Evolutionary conservation across 2,888 invertebrate genomes (phyloP).

Genomic region (Eulithis testata): DNA sequence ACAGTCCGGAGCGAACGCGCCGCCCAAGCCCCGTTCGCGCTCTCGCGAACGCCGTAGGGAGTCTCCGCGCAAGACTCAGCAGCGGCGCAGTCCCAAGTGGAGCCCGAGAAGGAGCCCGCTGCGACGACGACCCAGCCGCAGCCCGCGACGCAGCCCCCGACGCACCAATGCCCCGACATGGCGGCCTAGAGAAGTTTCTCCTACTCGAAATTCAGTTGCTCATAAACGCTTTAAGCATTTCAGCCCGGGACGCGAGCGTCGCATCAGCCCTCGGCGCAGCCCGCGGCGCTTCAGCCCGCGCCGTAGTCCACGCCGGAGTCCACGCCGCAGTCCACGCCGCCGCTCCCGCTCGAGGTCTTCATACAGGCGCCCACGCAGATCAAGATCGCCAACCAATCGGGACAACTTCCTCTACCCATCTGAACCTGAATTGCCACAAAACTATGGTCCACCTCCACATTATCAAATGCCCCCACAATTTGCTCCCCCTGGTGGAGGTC

Average conservation of each 20-base stretch:
- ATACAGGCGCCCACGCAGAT: constrained; percentile 36
- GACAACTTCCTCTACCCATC: constrained; percentile 39
- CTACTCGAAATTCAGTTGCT: constrained; percentile 11
- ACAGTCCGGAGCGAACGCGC: not conserved
- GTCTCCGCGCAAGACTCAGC: constrained; percentile 27
- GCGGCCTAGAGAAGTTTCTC: constrained; percentile 29
- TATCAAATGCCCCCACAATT: constrained; percentile 36
- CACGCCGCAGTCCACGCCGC: constrained; percentile 40
- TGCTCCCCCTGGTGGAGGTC: constrained; percentile 16
- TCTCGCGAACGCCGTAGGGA: constrained; percentile 34
- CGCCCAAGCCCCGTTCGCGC: constrained; percentile 21
- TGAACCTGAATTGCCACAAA: constrained; percentile 24
- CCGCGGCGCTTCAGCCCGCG: constrained; percentile 41
- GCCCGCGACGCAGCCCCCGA: constrained; percentile 37
- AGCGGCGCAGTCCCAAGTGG: constrained; percentile 30
- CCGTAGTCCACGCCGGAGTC: constrained; percentile 38
- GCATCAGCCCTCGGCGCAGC: constrained; percentile 36
- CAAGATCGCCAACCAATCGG: constrained; percentile 38
- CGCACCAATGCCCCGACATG: constrained; percentile 35
- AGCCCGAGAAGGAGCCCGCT: constrained; percentile 42
- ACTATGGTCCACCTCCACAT: constrained; percentile 28
- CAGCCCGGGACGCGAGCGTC: constrained; percentile 36
- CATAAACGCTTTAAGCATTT: constrained; percentile 29
- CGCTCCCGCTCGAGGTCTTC: constrained; percentile 47
- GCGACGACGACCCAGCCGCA: constrained; percentile 27